Evolutionary conservation across 2,888 invertebrate genomes (phyloP).

Genomic region (Cetonia aurata): DNA sequence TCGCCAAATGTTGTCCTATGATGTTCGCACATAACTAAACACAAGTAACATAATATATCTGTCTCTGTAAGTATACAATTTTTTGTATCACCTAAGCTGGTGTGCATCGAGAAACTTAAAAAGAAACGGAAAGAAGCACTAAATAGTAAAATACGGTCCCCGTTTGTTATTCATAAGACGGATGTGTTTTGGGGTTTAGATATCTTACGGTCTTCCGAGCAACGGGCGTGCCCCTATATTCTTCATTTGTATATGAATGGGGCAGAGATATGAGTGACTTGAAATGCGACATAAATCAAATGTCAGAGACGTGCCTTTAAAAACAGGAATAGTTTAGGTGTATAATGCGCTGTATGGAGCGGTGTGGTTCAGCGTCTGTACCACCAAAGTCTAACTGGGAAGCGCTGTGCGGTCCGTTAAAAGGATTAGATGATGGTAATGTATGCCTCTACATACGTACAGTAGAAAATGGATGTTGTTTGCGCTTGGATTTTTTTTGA

Average conservation of each 20-base stretch:
- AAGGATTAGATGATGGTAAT: constrained; percentile 30
- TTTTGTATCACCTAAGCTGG: not conserved
- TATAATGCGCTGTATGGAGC: not conserved
- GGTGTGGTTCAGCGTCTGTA: not conserved
- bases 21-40: too few species aligned
- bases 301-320: constrained; percentile 34
- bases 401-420: constrained; percentile 11
- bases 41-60: too few species aligned
- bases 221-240: constrained; percentile 27
- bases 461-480: constrained; percentile 22
- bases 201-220: constrained; percentile 29
- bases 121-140: not conserved
- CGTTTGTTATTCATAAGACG: constrained; percentile 15
- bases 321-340: constrained; percentile 20
- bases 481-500: constrained; percentile 30
- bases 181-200: constrained; percentile 27
- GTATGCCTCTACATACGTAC: constrained; percentile 4
- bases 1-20: too few species aligned
- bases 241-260: constrained; percentile 41
- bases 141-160: constrained; percentile 29
- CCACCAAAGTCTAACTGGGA: constrained; percentile 1
- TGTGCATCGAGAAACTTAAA: not conserved
- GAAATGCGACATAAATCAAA: constrained; percentile 37
- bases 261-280: constrained; percentile 28
- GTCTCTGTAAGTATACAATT: not conserved